Conservation (phyloP, 1,140 invertebrate genomes). For the Polyergus mexicanus region DNA sequence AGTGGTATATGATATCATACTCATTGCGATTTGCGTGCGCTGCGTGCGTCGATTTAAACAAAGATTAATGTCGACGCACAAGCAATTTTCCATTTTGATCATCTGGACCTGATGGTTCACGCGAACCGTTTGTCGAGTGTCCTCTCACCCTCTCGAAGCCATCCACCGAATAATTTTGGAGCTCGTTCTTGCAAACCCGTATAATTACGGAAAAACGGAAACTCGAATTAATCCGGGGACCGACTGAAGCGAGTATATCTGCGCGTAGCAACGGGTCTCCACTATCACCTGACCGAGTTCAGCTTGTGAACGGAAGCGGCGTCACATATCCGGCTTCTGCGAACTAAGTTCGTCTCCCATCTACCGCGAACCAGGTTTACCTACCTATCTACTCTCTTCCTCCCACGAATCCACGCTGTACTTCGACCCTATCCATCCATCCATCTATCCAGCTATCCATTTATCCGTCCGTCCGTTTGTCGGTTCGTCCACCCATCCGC, state of each 20-base stretch:
- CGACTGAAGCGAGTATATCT: constrained; percentile 55
- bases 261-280: constrained; percentile 33
- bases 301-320: constrained; percentile 72
- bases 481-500: constrained; percentile 25
- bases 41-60: constrained; percentile 43
- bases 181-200: constrained; percentile 66
- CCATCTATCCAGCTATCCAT: constrained; percentile 27
- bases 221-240: constrained; percentile 73
- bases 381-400: background rate
- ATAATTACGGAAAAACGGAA: constrained; percentile 76
- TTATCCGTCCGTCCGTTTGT: constrained; percentile 22
- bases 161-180: constrained; percentile 65
- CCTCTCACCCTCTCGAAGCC: constrained; percentile 33
- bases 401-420: background rate
- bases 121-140: constrained; percentile 29
- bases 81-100: constrained; percentile 50
- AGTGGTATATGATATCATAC: constrained; percentile 28
- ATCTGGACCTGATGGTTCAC: constrained; percentile 16
- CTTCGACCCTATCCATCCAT: constrained; percentile 33
- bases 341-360: constrained; percentile 72
- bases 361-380: constrained; percentile 45
- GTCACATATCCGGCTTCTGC: constrained; percentile 76
- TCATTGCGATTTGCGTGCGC: constrained; percentile 30
- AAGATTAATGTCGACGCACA: constrained; percentile 54
- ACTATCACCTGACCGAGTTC: constrained; percentile 55